Base-by-base conservation (phyloP, 1,140 invertebrate genomes). In the Diachasmimorpha longicaudata region DNA sequence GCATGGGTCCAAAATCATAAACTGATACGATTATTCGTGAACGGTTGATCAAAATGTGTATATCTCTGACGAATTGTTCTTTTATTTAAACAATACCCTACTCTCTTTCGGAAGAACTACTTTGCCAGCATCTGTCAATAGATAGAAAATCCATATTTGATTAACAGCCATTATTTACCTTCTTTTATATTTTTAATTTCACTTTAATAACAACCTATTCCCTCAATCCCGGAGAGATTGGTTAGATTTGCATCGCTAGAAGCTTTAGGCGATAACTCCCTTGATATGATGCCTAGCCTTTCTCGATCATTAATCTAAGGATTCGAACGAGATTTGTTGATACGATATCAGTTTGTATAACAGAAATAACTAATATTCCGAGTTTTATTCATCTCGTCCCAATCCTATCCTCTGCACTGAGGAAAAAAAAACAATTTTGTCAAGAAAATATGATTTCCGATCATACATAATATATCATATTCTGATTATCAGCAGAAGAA, bases 181-280 rank as follows among this genome's bases (percentile, higher is more conserved):
- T 52, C 16, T 19, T 19, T 52, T n/a, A n/a, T 52, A 9, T n/a
- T 52, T 19, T 52, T 52, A 9, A n/a, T 52, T 52, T 19, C n/a
- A 52, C 14, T 52, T 31, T 48, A 4, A 48, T 48, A 4, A 52
- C 48, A 42, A 42, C 39, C 39, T 42, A 13, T 52, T 39, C 70
- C 75, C 76, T 75, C 46, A 76, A 46, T 66, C 72, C 79, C 55
- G 76, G 66, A 70, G 39, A 81, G 81, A 84, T 83, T 81, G 80
- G 79, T 83, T 83, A 82, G 79, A 84, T 58, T 83, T 83, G 81
- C 79, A 77, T 21, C 71, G 77, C 42, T 75, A 75, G 74, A 52
- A 67, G 67, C 46, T 48, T 25, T 58, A 23, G 48, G 6, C 14
- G 11, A 31, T 10, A 19, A 58, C 10, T 31, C 11, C 21, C 25